Percentiles rank a stretch among this genome's conserved stretches.
Evolutionary conservation across 2,888 invertebrate genomes (phyloP).

Genomic region (Heliconius ethilla): DNA sequence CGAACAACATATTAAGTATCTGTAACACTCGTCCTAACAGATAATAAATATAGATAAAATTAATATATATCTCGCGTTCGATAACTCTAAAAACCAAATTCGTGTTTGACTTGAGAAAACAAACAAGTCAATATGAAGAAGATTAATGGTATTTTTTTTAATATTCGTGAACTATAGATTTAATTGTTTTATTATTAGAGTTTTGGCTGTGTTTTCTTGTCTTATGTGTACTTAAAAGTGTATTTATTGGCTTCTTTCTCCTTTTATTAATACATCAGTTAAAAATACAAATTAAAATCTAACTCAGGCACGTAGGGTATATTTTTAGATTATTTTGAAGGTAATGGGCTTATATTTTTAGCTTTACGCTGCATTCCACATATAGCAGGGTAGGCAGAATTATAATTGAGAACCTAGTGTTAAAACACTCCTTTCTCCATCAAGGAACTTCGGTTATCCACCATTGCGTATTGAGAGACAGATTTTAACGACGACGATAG

Average conservation of each 20-base stretch:
- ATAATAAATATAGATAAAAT: slow-evolving; percentile 50
- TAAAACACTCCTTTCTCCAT: no score
- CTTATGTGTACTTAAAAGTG: background rate
- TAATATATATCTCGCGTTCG: slow-evolving; percentile 51
- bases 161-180: slow-evolving; percentile 59
- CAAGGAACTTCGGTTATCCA: no score
- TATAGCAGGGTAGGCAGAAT: no score
- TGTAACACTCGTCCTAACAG: slow-evolving; percentile 49
- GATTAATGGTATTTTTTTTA: slow-evolving; percentile 62
- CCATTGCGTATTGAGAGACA: no score
- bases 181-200: slow-evolving; percentile 72
- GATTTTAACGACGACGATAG: no score
- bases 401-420: no score
- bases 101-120: slow-evolving; percentile 67
- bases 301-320: no score
- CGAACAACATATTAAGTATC: slow-evolving; percentile 48
- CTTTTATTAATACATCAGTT: background rate
- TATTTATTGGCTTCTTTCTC: background rate
- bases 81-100: slow-evolving; percentile 64
- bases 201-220: background rate
- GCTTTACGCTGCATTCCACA: no score
- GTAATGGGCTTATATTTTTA: no score
- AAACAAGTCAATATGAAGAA: slow-evolving; percentile 67
- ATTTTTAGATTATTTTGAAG: no score
- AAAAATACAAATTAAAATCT: no score